Evolutionary conservation across 2,113 vertebrate species (phyloP).

Genomic region (Progne subis): DNA sequence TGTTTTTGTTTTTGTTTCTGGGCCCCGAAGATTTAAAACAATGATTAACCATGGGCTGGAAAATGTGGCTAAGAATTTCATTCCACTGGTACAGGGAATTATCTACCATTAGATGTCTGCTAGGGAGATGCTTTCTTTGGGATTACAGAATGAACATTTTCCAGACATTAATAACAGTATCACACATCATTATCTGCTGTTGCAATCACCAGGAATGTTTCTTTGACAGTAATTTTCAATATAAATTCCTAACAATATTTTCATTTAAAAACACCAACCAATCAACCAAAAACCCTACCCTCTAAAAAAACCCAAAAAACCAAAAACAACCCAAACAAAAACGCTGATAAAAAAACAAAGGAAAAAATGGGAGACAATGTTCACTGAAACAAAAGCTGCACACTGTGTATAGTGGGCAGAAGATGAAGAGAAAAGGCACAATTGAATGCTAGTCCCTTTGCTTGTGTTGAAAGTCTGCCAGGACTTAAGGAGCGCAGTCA

Average conservation of each 20-base stretch:
- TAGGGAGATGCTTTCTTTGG: neutral
- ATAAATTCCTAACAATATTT: neutral
- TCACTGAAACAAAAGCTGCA: neutral
- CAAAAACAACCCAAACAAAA: no score
- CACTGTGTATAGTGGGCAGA: neutral
- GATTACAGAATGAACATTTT: neutral
- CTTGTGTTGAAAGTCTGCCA: neutral
- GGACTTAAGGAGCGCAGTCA: neutral
- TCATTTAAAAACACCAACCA: neutral
- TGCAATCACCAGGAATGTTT: neutral
- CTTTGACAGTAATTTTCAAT: neutral
- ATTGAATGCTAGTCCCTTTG: neutral
- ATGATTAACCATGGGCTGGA: neutral
- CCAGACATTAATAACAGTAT: neutral
- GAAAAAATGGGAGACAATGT: neutral
- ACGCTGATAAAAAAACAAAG: rapidly evolving
- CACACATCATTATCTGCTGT: neutral
- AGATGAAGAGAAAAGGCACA: neutral
- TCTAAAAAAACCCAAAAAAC: neutral
- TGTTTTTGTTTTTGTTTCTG: neutral
- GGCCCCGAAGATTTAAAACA: neutral
- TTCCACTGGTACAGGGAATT: neutral
- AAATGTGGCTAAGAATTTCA: neutral
- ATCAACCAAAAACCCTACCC: no score
- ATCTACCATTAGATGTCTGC: neutral